A percentile compares a stretch with the other conserved stretches of the same genome.
phyloP scores from a whole-genome alignment of 2,888 invertebrate species.

The Helobdella robusta region DNA sequence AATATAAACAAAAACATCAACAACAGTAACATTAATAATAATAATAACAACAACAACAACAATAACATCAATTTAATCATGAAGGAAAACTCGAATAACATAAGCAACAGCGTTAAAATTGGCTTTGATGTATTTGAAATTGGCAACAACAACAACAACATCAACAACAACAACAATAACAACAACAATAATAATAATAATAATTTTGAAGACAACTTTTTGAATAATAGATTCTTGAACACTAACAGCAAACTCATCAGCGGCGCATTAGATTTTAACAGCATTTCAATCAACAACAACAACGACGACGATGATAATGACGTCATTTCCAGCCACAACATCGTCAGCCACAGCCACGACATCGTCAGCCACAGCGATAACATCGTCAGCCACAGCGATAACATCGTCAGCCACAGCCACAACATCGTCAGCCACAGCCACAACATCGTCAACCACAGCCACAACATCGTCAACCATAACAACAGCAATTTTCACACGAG shows the following conservation, averaged over 20 bases:
- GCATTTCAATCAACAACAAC: no score
- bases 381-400: not conserved
- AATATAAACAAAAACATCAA: constrained; percentile 10
- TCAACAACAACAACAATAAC: constrained; percentile 6
- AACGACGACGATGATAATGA: not conserved
- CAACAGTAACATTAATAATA: no score
- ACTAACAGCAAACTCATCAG: no score
- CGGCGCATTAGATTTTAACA: no score
- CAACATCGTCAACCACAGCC: not conserved
- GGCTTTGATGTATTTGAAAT: no score
- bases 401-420: not conserved
- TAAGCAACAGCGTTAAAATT: no score
- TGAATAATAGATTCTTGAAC: no score
- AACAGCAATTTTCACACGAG: no score
- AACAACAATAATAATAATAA: constrained; percentile 4
- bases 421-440: not conserved
- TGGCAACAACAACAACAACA: constrained; percentile 4
- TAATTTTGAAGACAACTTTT: not conserved
- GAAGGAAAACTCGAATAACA: no score
- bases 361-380: not conserved
- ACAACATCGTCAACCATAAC: no score
- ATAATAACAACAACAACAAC: no score
- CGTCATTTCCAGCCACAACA: not conserved
- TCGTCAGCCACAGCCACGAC: not conserved
- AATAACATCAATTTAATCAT: no score